Percentiles rank a stretch among this genome's conserved stretches.
phyloP scores from a whole-genome alignment of 2,888 invertebrate genomes.

The Spodoptera picta region DNA sequence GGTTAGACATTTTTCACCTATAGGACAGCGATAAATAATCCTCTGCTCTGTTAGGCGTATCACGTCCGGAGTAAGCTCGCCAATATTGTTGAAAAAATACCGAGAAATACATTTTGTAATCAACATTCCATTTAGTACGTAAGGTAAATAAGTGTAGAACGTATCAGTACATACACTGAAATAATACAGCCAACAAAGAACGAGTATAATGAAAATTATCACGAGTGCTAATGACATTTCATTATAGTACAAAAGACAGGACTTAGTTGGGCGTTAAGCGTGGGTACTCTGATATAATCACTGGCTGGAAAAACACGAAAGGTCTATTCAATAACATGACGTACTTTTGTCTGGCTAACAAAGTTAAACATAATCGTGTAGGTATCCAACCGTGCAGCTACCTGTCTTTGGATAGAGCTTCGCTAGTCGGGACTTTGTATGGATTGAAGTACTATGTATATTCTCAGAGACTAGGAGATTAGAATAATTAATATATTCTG shows the following conservation, averaged over 20 bases:
- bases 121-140: neutral
- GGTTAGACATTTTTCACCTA: constrained; percentile 5
- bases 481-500: too few species aligned
- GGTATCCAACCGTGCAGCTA: too few species aligned
- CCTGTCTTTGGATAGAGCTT: too few species aligned
- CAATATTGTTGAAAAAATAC: neutral
- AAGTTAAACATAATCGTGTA: constrained; percentile 1
- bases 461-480: too few species aligned
- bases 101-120: neutral
- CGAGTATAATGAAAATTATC: constrained; percentile 20
- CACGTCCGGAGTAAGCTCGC: neutral
- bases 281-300: constrained; percentile 26
- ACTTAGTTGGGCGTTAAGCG: constrained; percentile 10
- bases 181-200: constrained; percentile 8
- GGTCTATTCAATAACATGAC: constrained; percentile 5
- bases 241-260: constrained; percentile 32
- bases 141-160: neutral
- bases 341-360: neutral
- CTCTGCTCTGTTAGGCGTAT: too few species aligned
- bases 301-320: constrained; percentile 3
- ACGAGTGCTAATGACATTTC: constrained; percentile 37
- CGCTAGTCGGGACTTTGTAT: too few species aligned
- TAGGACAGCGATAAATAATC: too few species aligned
- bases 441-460: too few species aligned
- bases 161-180: neutral